phyloP scores from a whole-genome alignment of 2,797 vertebrate species.

The Periparus ater region DNA sequence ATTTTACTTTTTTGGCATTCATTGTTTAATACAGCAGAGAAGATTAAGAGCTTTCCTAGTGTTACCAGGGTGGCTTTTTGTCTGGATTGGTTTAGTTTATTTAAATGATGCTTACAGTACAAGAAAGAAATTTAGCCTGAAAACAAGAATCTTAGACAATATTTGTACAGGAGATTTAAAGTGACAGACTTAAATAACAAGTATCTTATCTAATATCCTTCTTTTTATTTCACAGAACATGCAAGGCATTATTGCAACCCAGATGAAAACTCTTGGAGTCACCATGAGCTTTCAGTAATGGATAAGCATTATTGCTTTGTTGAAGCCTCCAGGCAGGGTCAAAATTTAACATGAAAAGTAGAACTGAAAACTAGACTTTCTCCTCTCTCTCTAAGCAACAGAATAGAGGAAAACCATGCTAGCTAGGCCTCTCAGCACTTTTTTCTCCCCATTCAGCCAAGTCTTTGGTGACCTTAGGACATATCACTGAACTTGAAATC shows the following conservation, averaged over 20 bases:
- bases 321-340: not conserved
- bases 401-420: not conserved
- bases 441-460: not conserved
- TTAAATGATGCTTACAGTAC: not conserved
- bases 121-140: not conserved
- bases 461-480: not conserved
- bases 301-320: not conserved
- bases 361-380: not conserved
- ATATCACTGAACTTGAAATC: not conserved
- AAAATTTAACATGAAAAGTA: not conserved
- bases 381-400: not conserved
- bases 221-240: not conserved
- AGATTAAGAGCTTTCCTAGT: not conserved
- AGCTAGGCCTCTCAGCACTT: not conserved
- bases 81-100: not conserved
- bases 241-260: not conserved
- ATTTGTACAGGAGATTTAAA: conserved; percentile 12
- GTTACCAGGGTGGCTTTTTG: not conserved
- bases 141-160: not conserved
- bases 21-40: not conserved
- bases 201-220: not conserved
- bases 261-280: not conserved
- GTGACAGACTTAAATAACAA: not conserved
- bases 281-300: not conserved
- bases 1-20: not conserved